Conservation (phyloP, 2,888 invertebrate species). For the Leptopilina syphax region DNA sequence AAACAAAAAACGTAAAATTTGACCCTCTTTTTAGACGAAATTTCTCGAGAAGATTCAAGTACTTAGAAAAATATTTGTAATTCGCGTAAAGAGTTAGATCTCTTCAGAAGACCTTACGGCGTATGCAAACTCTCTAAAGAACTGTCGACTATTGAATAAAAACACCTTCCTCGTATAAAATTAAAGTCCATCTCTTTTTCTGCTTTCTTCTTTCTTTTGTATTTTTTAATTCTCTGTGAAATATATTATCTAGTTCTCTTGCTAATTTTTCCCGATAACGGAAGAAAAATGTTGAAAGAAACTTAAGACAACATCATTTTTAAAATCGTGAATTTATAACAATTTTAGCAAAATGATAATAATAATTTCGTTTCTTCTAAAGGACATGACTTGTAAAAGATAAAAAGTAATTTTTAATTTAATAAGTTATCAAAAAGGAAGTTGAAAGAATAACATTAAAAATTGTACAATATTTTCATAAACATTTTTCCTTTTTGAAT, state of each 20-base stretch:
- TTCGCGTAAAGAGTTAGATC: constrained; percentile 37
- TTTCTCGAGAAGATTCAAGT: background rate
- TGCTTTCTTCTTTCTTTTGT: background rate
- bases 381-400: too few species aligned
- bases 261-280: too few species aligned
- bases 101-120: background rate
- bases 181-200: background rate
- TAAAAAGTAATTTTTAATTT: too few species aligned
- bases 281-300: too few species aligned
- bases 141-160: constrained; percentile 19
- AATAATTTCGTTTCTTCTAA: too few species aligned
- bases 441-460: background rate
- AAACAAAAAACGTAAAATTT: constrained; percentile 29
- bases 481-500: too few species aligned
- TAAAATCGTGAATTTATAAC: too few species aligned
- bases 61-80: constrained; percentile 25
- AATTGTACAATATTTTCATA: background rate
- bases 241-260: background rate
- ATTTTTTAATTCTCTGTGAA: background rate
- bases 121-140: constrained; percentile 1
- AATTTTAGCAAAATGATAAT: too few species aligned
- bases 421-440: too few species aligned
- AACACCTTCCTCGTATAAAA: constrained; percentile 8
- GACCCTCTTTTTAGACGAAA: background rate
- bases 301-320: too few species aligned